Evolutionary conservation across 2,888 invertebrate species (phyloP).

Genomic region (Atethmia centrago): DNA sequence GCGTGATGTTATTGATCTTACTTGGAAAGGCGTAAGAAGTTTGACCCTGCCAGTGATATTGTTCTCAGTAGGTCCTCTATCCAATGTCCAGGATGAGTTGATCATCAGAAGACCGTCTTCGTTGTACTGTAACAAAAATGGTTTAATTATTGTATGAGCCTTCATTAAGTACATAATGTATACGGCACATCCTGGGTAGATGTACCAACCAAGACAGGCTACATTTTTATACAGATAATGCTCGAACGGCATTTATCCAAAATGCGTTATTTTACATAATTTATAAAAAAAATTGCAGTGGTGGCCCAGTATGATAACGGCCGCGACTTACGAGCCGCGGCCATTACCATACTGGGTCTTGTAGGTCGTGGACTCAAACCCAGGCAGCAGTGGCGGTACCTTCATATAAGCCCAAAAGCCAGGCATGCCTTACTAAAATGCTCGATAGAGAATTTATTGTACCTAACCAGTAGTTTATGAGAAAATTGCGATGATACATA

Average conservation of each 20-base stretch:
- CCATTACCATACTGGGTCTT: no score
- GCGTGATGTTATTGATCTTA: slow-evolving; percentile 62
- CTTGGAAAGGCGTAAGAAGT: slow-evolving; percentile 92
- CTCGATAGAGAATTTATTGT: no score
- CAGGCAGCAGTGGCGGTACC: no score
- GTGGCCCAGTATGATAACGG: no score
- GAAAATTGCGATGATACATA: no score
- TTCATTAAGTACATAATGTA: neutral
- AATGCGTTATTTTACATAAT: no score
- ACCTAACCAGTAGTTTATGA: no score
- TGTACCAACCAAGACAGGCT: neutral
- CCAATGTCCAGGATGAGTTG: slow-evolving; percentile 93
- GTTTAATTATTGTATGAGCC: neutral
- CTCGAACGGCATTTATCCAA: neutral
- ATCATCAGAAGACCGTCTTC: slow-evolving; percentile 92
- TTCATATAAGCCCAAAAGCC: no score
- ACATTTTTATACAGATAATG: neutral
- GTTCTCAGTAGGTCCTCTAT: slow-evolving; percentile 88
- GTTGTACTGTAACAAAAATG: slow-evolving; percentile 89
- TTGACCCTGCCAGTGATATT: slow-evolving; percentile 93
- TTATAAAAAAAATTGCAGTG: no score
- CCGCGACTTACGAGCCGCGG: no score
- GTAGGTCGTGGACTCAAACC: no score
- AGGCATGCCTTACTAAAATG: no score
- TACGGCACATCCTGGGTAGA: neutral